These are phyloP conservation scores for Gobiocypris rarus DNA, from an alignment of 2,113 vertebrate genomes.

Conservation along the genomic window DNA sequence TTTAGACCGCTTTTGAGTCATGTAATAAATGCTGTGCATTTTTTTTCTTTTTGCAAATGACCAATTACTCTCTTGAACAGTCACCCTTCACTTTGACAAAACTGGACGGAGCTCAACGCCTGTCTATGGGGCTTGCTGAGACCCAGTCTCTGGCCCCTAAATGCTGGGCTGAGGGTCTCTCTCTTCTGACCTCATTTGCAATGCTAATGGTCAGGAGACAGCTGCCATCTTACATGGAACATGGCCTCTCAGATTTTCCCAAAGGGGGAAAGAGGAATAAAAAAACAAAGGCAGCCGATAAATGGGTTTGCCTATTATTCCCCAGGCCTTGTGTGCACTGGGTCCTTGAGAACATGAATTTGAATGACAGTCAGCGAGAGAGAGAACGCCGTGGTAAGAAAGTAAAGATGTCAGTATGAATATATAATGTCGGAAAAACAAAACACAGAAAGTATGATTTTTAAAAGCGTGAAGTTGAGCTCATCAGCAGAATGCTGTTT, in stretches of 20 bases:
- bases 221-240: slow-evolving; percentile 71
- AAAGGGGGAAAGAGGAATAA: slow-evolving; percentile 45
- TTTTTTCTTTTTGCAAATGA: slow-evolving; percentile 39
- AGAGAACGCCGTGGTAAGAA: slow-evolving; percentile 50
- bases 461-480: slow-evolving; percentile 58
- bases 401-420: slow-evolving; percentile 30
- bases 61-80: slow-evolving; percentile 47
- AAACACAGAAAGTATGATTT: slow-evolving; percentile 37
- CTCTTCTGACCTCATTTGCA: slow-evolving; percentile 71
- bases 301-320: slow-evolving; percentile 78
- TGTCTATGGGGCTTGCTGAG: slow-evolving; percentile 24
- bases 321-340: slow-evolving; percentile 67
- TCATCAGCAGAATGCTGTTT: slow-evolving; percentile 46
- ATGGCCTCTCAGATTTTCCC: slow-evolving; percentile 63
- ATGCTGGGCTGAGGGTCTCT: slow-evolving; percentile 52
- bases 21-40: slow-evolving; percentile 4
- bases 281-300: slow-evolving; percentile 72
- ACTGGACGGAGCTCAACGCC: slow-evolving; percentile 23
- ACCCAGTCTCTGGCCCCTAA: slow-evolving; percentile 53
- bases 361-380: slow-evolving; percentile 68
- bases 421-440: slow-evolving; percentile 37
- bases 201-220: slow-evolving; percentile 76
- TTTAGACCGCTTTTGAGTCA: slow-evolving; percentile 27
- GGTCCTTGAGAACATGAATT: slow-evolving; percentile 76
- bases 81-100: slow-evolving; percentile 40